Evolutionary conservation across 2,113 vertebrate species (phyloP).

Genomic region (Rhagologus leucostigma): DNA sequence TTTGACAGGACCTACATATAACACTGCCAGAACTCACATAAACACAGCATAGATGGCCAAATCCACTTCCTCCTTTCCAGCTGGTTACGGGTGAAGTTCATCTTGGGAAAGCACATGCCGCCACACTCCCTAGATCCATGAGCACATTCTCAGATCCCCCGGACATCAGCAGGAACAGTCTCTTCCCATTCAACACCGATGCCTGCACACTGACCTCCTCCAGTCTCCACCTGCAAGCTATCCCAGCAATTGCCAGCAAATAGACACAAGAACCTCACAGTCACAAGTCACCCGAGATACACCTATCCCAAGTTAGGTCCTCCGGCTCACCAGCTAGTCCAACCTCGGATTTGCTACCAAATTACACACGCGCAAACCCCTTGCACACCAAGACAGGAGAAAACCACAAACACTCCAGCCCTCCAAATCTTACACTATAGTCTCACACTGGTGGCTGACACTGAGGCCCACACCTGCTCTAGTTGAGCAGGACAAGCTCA

Average conservation of each 20-base stretch:
- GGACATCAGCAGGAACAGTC: background rate
- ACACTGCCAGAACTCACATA: background rate
- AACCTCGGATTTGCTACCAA: background rate
- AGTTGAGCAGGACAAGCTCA: background rate
- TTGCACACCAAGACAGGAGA: fast-evolving
- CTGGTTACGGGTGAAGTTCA: background rate
- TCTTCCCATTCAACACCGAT: background rate
- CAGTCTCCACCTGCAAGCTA: background rate
- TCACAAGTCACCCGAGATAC: background rate
- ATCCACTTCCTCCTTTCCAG: background rate
- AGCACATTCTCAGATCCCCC: background rate
- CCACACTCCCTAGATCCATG: background rate
- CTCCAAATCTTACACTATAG: background rate
- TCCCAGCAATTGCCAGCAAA: background rate
- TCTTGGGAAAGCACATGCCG: fast-evolving
- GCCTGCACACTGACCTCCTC: background rate
- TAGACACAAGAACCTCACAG: background rate
- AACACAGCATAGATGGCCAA: background rate
- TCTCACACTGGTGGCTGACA: background rate
- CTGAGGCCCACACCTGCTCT: background rate
- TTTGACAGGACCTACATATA: background rate
- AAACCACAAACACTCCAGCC: background rate
- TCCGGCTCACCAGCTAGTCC: background rate
- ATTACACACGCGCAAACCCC: fast-evolving
- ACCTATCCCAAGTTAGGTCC: background rate